Conservation (phyloP, 2,113 vertebrate species). For the Mobula birostris region DNA sequence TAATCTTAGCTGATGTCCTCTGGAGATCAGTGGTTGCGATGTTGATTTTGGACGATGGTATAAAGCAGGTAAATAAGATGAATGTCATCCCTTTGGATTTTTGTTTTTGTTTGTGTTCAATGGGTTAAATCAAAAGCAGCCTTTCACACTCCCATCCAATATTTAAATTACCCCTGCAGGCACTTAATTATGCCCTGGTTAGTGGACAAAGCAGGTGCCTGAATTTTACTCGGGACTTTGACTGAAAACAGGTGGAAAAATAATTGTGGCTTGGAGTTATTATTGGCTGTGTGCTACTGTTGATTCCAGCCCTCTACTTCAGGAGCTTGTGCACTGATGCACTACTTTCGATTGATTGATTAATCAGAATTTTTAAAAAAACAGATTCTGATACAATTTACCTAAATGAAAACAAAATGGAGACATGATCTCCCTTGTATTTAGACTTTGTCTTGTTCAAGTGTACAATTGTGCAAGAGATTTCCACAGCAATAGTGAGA, state of each 20-base stretch:
- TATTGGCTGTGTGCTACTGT: neutral
- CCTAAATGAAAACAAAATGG: neutral
- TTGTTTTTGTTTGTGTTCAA: neutral
- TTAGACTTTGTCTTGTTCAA: neutral
- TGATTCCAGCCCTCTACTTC: neutral
- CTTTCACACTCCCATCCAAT: neutral
- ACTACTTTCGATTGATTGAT: neutral
- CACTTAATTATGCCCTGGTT: neutral
- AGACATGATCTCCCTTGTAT: neutral
- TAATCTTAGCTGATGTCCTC: neutral
- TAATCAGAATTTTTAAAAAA: neutral
- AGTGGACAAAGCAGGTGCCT: neutral
- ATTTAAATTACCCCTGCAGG: neutral
- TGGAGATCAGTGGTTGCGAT: neutral
- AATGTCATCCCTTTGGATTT: neutral
- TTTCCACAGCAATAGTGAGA: conserved; percentile 63
- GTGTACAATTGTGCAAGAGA: conserved; percentile 45
- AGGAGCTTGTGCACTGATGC: neutral
- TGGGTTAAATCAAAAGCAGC: neutral
- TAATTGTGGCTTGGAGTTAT: neutral
- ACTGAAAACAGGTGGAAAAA: neutral
- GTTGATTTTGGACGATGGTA: neutral
- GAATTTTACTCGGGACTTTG: neutral
- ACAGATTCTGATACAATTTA: neutral
- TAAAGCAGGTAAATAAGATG: neutral